Conservation (phyloP, 2,797 vertebrate genomes). For the Typhlichthys subterraneus region DNA sequence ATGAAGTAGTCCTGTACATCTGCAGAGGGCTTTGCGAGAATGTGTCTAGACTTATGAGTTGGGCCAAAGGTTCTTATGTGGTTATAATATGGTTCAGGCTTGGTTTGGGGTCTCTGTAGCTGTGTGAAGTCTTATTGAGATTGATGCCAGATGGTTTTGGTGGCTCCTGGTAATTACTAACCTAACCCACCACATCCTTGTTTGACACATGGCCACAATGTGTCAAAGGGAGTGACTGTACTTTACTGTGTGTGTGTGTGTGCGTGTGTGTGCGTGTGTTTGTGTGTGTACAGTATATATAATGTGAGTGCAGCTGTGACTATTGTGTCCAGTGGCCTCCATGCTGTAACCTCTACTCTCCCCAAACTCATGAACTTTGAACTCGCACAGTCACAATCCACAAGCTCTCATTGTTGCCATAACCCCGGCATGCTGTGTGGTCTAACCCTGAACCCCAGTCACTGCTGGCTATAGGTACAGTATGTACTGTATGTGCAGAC, state of each 20-base stretch:
- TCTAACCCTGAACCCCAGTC: constrained; percentile 7
- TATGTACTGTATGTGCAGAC: too few species aligned
- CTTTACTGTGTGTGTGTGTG: constrained; percentile 4
- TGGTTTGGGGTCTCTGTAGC: not conserved
- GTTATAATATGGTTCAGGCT: not conserved
- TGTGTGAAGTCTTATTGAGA: constrained; percentile 40
- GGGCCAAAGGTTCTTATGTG: constrained; percentile 12
- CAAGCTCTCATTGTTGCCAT: constrained; percentile 10
- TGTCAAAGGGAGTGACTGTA: constrained; percentile 20
- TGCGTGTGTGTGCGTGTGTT: constrained; percentile 8
- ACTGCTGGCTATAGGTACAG: too few species aligned
- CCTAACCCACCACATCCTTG: constrained; percentile 39
- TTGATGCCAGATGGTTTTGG: constrained; percentile 50
- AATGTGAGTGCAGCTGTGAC: constrained; percentile 9
- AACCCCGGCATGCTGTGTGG: constrained; percentile 39
- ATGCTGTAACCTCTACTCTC: constrained; percentile 41
- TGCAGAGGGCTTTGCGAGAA: not conserved
- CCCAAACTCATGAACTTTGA: constrained; percentile 44
- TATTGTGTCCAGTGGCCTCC: constrained; percentile 28
- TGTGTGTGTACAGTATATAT: not conserved
- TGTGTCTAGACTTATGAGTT: constrained; percentile 22
- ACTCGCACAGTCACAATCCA: constrained; percentile 26
- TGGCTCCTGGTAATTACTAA: constrained; percentile 41
- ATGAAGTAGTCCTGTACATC: constrained; percentile 9
- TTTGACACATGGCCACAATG: constrained; percentile 55